phyloP scores from a whole-genome alignment of 1,140 invertebrate species.

The Anthonomus grandis region DNA sequence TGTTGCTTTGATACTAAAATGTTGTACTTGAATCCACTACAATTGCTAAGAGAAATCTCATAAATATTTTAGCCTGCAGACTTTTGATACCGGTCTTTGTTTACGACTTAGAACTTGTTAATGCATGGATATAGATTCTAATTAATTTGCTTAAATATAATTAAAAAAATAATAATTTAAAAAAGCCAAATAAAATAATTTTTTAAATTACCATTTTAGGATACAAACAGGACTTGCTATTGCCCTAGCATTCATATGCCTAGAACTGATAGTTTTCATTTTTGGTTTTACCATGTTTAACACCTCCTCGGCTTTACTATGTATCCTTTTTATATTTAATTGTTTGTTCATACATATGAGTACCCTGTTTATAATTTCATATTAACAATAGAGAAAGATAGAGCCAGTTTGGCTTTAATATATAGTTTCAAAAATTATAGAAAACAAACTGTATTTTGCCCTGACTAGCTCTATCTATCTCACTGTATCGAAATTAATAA shows the following conservation, averaged over 20 bases:
- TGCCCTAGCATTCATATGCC: slow-evolving; percentile 54
- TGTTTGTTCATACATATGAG: too few relatives aligned
- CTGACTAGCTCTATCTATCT: too few relatives aligned
- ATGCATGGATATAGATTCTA: background rate
- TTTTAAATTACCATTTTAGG: slow-evolving; percentile 43
- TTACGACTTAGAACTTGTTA: background rate
- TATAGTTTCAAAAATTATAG: too few relatives aligned
- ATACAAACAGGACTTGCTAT: slow-evolving; percentile 53
- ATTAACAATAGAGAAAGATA: too few relatives aligned
- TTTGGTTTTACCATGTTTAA: slow-evolving; percentile 66
- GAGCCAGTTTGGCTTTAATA: too few relatives aligned
- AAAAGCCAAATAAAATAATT: background rate
- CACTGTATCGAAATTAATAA: too few relatives aligned
- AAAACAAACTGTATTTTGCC: too few relatives aligned
- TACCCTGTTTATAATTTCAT: too few relatives aligned
- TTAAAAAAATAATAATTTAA: background rate
- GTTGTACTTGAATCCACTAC: too few relatives aligned
- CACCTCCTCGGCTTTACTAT: slow-evolving; percentile 56
- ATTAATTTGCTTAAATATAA: background rate
- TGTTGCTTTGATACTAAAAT: too few relatives aligned
- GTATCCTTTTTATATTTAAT: slow-evolving; percentile 63
- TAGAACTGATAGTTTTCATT: slow-evolving; percentile 62
- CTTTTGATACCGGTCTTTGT: background rate
- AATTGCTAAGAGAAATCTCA: too few relatives aligned
- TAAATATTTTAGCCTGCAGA: too few relatives aligned